These are phyloP conservation scores for Datnioides undecimradiatus DNA, from an alignment of 2,113 vertebrate species.

Conservation along the genomic window DNA sequence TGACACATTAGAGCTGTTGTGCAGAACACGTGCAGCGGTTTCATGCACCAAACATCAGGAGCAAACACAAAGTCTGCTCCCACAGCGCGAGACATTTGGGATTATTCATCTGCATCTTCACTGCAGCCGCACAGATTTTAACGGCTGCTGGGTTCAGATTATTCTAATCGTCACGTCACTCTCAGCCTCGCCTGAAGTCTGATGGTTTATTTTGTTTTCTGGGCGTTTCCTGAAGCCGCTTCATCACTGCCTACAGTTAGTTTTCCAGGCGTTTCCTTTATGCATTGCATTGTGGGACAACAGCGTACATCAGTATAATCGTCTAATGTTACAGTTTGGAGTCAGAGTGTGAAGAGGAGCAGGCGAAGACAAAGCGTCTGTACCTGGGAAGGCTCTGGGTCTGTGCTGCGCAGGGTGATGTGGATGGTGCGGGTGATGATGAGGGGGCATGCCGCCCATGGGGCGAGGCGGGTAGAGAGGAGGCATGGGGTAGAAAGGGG, in stretches of 20 bases:
- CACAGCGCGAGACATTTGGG: no score
- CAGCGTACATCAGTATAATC: neutral
- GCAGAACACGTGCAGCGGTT: neutral
- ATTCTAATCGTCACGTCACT: no score
- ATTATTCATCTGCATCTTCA: neutral
- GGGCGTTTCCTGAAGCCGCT: neutral
- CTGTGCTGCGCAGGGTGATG: constrained; percentile 85
- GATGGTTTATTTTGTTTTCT: neutral
- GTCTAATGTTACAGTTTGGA: no score
- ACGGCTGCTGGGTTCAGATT: no score
- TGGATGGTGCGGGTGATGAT: constrained; percentile 83
- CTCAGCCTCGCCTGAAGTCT: no score
- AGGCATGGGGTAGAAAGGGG: constrained; percentile 90
- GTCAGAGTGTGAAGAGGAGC: no score
- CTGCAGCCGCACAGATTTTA: neutral
- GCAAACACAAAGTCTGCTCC: no score
- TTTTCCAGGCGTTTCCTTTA: neutral
- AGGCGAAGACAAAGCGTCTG: neutral
- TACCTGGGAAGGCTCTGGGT: constrained; percentile 90
- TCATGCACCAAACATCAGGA: no score
- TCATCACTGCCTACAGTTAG: no score
- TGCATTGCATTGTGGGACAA: neutral
- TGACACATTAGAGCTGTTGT: no score
- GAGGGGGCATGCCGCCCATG: constrained; percentile 87
- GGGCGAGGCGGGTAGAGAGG: constrained; percentile 88